Evolutionary conservation across 53 echinoderm and acorn worm species (phyloP), one percentile per base, ranked within the genome.

Genomic region (Luidia sarsii): DNA sequence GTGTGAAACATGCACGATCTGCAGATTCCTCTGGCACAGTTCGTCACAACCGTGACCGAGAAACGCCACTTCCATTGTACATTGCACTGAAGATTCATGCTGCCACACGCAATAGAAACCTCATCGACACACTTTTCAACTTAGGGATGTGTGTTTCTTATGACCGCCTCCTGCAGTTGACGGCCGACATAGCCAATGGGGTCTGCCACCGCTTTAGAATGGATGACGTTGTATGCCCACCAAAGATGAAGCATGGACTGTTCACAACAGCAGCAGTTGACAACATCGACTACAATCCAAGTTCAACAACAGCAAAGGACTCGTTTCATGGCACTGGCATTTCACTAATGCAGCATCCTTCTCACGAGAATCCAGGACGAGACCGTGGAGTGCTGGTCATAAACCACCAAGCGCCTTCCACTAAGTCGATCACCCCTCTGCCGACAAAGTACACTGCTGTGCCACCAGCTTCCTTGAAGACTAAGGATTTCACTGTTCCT

Each of bases 251-350:
- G 29, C 46, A 48, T 3, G 11, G 67, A 23, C 48, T 35, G 49
- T 87, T 87, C 30, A 87, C 41, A 18, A 80, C 80, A n/a, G 80
- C 45, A 16, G 70, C 60, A 14, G 69, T 60, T n/a, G 87, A 87
- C 37, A 81, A 87, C 30, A 80, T 87, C 50, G 87, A 87, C 35
- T 81, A 67, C 38, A 87, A 85, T 31, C 85, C 74, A 28, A 75
- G 64, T 48, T 80, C 86, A 34, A 60, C 59, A 28, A 68, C 80
- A 1, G 32, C 80, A 33, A 69, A 13, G 13, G 80, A 48, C 70
- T 86, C 87, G 16, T 80, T 86, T 46, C 87, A 87, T 35, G 87
- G 87, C 33, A 82, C 87, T 39, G 39, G 70, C 16, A 30, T 82
- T 1, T 81, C 73, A 36, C 23, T 82, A 10, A 56, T 71, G 14